Evolutionary conservation across 2,888 invertebrate genomes (phyloP).

Genomic region (Lacanobia oleracea): DNA sequence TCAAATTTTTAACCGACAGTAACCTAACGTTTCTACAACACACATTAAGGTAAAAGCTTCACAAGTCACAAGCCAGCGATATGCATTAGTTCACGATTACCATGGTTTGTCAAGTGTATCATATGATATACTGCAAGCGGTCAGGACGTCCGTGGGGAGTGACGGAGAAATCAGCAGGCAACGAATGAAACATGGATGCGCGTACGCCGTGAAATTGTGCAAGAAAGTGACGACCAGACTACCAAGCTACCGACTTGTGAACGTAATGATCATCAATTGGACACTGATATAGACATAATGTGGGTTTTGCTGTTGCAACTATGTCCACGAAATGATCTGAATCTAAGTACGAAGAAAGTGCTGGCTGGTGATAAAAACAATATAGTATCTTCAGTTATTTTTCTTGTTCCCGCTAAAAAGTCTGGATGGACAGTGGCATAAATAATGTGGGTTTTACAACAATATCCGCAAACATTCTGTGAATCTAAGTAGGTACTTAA

Average conservation of each 20-base stretch:
- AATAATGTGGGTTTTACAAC: constrained; percentile 30
- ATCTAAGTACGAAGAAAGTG: constrained; percentile 39
- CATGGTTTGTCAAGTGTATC: constrained; percentile 63
- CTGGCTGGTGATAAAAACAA: constrained; percentile 9
- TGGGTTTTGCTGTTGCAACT: constrained; percentile 26
- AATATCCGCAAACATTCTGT: constrained; percentile 19
- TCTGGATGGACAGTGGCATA: constrained; percentile 31
- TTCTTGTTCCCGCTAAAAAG: neutral
- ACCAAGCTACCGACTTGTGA: constrained; percentile 31
- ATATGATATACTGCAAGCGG: constrained; percentile 56
- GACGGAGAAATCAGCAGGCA: constrained; percentile 79
- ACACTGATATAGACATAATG: constrained; percentile 52
- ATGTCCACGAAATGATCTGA: constrained; percentile 27
- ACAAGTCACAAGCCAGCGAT: constrained; percentile 5
- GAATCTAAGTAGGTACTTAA: constrained; percentile 21
- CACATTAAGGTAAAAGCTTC: constrained; percentile 32
- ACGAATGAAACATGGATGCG: constrained; percentile 80
- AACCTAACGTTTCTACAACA: constrained; percentile 2
- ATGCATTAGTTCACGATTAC: constrained; percentile 42
- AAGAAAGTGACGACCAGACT: constrained; percentile 81
- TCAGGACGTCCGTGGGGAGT: constrained; percentile 80
- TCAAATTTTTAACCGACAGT: neutral
- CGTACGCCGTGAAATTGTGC: constrained; percentile 86
- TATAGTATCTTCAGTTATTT: constrained; percentile 1
- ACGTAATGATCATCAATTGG: constrained; percentile 57